phyloP scores from a whole-genome alignment of 2,797 vertebrate species.

The Dermochelys coriacea region DNA sequence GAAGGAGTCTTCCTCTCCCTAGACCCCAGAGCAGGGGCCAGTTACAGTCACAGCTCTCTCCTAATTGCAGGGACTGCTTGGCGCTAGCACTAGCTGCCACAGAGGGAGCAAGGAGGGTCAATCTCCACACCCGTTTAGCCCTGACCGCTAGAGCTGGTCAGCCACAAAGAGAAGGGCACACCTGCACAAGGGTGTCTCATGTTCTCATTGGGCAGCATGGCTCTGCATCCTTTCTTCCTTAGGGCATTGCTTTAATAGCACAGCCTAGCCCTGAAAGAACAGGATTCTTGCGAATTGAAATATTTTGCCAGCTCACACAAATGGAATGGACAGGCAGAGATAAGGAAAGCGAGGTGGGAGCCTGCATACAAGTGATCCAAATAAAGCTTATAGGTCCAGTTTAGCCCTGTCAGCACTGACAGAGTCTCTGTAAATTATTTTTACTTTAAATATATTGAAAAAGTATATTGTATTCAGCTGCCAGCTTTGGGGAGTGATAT shows the following conservation, averaged over 20 bases:
- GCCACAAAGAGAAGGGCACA: neutral
- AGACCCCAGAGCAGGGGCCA: neutral
- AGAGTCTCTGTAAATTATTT: neutral
- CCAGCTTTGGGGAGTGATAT: neutral
- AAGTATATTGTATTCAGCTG: neutral
- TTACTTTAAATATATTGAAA: neutral
- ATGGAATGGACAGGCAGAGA: accelerated
- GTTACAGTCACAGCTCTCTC: neutral
- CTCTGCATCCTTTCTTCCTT: neutral
- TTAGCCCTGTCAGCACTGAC: neutral
- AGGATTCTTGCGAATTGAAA: neutral
- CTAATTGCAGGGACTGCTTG: neutral
- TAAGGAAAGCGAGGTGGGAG: neutral
- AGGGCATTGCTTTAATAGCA: neutral
- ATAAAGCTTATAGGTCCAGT: neutral
- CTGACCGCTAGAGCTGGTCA: neutral
- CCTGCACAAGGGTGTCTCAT: neutral
- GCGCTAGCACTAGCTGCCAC: neutral
- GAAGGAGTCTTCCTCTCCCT: neutral
- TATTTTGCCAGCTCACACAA: neutral
- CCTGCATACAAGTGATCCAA: neutral
- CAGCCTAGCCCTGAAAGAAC: neutral
- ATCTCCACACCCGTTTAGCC: too few species aligned
- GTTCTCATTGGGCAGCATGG: neutral
- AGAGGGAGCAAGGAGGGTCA: neutral